Evolutionary conservation across 2,797 vertebrate species (phyloP).

Genomic region (Trematomus bernacchii): DNA sequence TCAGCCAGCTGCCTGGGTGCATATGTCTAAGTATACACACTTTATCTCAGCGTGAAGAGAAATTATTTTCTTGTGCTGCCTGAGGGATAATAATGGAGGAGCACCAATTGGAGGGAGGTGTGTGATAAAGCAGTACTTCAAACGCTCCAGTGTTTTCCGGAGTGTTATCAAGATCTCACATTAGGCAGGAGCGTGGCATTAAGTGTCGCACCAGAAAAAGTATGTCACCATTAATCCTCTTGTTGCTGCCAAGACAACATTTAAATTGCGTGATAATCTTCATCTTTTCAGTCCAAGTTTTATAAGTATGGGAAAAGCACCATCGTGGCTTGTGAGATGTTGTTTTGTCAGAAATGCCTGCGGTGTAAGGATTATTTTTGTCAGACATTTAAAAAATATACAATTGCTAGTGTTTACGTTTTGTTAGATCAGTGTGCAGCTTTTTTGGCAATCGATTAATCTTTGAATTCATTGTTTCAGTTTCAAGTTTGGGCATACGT

Average conservation of each 20-base stretch:
- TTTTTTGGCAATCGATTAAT: neutral
- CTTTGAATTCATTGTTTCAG: neutral
- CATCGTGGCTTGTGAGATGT: neutral
- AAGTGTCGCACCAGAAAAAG: constrained; percentile 19
- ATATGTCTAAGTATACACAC: constrained; percentile 43
- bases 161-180: constrained; percentile 50
- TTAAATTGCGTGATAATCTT: constrained; percentile 18
- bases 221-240: constrained; percentile 17
- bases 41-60: constrained; percentile 46
- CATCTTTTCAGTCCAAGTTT: constrained; percentile 5
- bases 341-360: neutral
- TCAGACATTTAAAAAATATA: neutral
- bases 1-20: constrained; percentile 31
- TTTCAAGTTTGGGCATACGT: neutral
- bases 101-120: constrained; percentile 59
- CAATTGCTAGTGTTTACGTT: neutral
- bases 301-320: neutral
- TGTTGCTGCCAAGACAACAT: constrained; percentile 20
- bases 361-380: neutral
- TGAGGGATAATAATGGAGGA: constrained; percentile 47
- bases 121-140: constrained; percentile 66
- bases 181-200: constrained; percentile 28
- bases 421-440: neutral
- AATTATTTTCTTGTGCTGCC: constrained; percentile 49
- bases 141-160: constrained; percentile 51